Conservation (phyloP, 2,113 vertebrate species). For the Pangasianodon hypophthalmus region DNA sequence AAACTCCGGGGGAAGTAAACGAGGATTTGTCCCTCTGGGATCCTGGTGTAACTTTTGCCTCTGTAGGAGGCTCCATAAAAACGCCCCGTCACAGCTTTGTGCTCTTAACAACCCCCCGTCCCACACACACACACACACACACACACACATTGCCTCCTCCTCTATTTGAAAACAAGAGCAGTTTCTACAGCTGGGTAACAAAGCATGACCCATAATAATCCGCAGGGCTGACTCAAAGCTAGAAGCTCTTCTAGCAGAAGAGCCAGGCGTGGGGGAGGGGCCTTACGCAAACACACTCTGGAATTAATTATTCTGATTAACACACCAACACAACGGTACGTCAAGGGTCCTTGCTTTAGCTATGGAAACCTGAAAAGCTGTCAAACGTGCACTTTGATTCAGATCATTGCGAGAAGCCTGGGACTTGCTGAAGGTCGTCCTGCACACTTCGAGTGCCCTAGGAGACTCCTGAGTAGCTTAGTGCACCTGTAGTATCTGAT, state of each 20-base stretch:
- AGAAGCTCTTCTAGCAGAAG: conserved; percentile 67
- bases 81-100: conserved; percentile 58
- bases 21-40: conserved; percentile 44
- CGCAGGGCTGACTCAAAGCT: conserved; percentile 75
- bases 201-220: conserved; percentile 81
- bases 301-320: conserved; percentile 77
- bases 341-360: background rate
- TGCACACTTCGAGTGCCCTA: background rate
- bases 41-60: conserved; percentile 42
- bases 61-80: conserved; percentile 47
- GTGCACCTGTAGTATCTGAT: background rate
- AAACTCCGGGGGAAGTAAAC: background rate
- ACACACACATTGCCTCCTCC: conserved; percentile 34
- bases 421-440: background rate
- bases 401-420: background rate
- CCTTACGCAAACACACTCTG: conserved; percentile 63
- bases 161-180: conserved; percentile 68
- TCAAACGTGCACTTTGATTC: background rate
- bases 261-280: conserved; percentile 50
- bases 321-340: conserved; percentile 54
- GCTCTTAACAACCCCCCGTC: conserved; percentile 54
- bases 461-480: background rate
- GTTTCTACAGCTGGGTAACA: conserved; percentile 80
- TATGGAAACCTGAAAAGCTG: background rate
- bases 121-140: conserved; percentile 40